Conservation (phyloP, 2,888 invertebrate species). For the Tholera decimalis region DNA sequence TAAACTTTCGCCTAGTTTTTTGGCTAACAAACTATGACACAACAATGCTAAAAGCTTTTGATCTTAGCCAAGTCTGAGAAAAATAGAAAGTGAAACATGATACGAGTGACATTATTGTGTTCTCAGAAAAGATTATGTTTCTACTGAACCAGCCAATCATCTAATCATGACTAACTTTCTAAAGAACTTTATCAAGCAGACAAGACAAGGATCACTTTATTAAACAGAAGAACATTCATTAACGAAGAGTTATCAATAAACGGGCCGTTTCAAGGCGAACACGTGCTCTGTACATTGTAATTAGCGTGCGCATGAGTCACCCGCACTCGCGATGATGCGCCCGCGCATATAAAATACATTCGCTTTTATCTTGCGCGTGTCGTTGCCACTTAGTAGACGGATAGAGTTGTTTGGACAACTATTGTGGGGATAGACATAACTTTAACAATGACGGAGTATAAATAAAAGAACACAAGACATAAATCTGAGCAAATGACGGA, state of each 20-base stretch:
- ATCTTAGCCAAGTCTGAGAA: slow-evolving; percentile 37
- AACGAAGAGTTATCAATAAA: slow-evolving; percentile 75
- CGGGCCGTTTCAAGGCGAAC: slow-evolving; percentile 77
- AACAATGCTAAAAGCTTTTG: slow-evolving; percentile 54
- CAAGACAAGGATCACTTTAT: slow-evolving; percentile 61
- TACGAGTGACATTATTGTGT: slow-evolving; percentile 23
- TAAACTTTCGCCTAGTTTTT: slow-evolving; percentile 38
- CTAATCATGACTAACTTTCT: slow-evolving; percentile 20
- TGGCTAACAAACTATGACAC: slow-evolving; percentile 34
- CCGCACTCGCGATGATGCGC: slow-evolving; percentile 69
- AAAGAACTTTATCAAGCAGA: slow-evolving; percentile 50
- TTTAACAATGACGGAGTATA: slow-evolving; percentile 38
- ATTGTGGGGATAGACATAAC: slow-evolving; percentile 39
- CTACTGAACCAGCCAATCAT: slow-evolving; percentile 8
- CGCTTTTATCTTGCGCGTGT: slow-evolving; percentile 69
- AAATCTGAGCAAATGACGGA: slow-evolving; percentile 19
- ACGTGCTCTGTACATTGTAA: slow-evolving; percentile 79
- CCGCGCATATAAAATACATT: slow-evolving; percentile 69
- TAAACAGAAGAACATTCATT: slow-evolving; percentile 72
- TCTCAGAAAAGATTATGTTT: slow-evolving; percentile 24
- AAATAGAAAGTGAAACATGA: slow-evolving; percentile 46
- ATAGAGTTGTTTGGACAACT: slow-evolving; percentile 51
- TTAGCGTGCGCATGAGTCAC: slow-evolving; percentile 79
- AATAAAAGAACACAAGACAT: slow-evolving; percentile 34
- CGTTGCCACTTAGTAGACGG: slow-evolving; percentile 54